These are phyloP conservation scores for Chionodraco myersi DNA, from an alignment of 2,113 vertebrate species.

Conservation along the genomic window DNA sequence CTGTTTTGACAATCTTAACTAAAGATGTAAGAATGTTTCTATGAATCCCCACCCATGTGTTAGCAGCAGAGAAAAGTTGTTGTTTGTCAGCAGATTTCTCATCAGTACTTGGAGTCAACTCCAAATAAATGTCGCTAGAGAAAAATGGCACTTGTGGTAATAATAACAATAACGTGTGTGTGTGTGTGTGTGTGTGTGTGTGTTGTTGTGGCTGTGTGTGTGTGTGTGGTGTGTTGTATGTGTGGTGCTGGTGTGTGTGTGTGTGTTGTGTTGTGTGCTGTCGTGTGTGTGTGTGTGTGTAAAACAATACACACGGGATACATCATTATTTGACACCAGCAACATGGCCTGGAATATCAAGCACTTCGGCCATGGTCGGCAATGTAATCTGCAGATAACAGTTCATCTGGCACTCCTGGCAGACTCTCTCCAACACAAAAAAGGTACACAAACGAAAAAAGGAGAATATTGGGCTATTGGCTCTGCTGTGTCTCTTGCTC, in stretches of 20 bases:
- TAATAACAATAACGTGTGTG: not conserved
- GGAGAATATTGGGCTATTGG: no score
- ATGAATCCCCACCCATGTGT: not conserved
- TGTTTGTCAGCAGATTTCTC: conserved; percentile 24
- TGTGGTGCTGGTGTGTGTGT: conserved; percentile 30
- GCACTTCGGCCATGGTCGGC: no score
- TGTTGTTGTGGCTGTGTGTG: not conserved
- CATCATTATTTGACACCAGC: no score
- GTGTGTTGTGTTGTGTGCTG: no score
- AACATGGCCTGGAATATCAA: no score
- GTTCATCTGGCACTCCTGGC: no score
- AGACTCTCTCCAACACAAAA: no score
- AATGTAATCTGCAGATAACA: no score
- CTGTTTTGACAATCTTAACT: not conserved
- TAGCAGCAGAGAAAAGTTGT: not conserved
- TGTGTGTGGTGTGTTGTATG: conserved; percentile 39
- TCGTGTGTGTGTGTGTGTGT: no score
- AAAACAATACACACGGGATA: no score
- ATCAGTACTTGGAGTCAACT: conserved; percentile 16
- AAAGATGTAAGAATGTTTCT: conserved; percentile 13
- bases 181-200: not conserved
- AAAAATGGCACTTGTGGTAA: conserved; percentile 17
- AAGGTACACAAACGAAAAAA: no score
- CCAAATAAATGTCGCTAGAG: conserved; percentile 21
- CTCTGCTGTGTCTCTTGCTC: no score